Evolutionary conservation across 2,113 vertebrate genomes (phyloP), one percentile per base, ranked within the genome.

Genomic region (Chaetodon trifascialis): DNA sequence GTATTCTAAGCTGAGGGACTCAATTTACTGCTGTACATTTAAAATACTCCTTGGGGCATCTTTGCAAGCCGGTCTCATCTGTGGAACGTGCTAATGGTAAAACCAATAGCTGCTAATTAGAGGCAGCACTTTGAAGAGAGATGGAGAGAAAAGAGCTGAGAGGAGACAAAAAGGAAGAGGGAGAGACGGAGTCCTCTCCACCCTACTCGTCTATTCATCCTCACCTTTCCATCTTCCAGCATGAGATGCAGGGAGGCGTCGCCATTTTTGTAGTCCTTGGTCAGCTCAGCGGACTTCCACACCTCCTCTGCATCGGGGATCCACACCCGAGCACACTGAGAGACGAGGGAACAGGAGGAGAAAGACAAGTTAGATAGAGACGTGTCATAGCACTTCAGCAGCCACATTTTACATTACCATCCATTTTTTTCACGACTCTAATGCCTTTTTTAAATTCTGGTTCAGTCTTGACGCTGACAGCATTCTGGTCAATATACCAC

Each of bases 291-390:
- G 30, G 98, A 99, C 90, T 96, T 98, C 98, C 98, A 99, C 11
- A 99, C 98, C 46, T 99, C 97, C 70, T 99, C 97, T 7, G 95
- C 93, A 89, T 99, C 97, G 21, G 98, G 98, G 86, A 99, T 98
- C 98, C 98, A 99, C 82, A 99, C 97, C 92, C 98, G 95, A 85
- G 98, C 97, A 93, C 95, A 95, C 98, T 99, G 94, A 52, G 19
- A 64, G 51, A 80, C 8, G 77, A 4, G 38, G 2, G 16, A 59
- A 8, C 74, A 3, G 17, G 11, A 46, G 4, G 5, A 30, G 30
- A 56, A n/a, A 44, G 9, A 23, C 4, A 25, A 5, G 25, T 56
- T 15, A 68, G 30, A 38, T 10, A 1, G 64, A 47, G 25, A 19
- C 12, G 19, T 25, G 34, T 36, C 9, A 23, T 3, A 23, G 23